These are phyloP conservation scores for Brachionus manjavacas DNA, from an alignment of 1,140 invertebrate genomes.

Conservation along the genomic window DNA sequence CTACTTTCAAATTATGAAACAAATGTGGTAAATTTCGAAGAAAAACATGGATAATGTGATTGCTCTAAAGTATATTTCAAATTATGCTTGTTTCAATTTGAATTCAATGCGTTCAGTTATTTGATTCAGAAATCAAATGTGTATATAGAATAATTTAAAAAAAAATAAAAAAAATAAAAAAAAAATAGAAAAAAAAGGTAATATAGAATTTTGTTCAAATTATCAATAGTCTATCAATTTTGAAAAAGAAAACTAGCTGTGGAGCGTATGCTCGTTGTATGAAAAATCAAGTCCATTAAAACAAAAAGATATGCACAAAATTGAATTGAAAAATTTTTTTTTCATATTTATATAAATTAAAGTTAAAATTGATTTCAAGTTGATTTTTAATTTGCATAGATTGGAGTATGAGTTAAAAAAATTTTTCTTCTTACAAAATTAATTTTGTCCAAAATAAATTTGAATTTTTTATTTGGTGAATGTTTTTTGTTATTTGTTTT, in stretches of 20 bases:
- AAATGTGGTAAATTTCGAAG: neutral
- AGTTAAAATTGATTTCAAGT: neutral
- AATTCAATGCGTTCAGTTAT: neutral
- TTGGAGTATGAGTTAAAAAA: neutral
- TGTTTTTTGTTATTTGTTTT: neutral
- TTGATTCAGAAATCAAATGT: neutral
- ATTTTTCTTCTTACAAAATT: neutral
- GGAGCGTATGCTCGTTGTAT: neutral
- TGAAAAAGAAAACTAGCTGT: neutral
- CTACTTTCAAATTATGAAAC: neutral
- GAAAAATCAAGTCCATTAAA: neutral
- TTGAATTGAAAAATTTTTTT: neutral
- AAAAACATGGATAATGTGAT: conserved; percentile 4
- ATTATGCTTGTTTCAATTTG: neutral
- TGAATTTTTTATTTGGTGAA: too few relatives aligned
- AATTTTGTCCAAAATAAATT: neutral
- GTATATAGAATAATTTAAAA: neutral
- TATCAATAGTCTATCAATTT: neutral
- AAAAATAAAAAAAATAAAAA: neutral
- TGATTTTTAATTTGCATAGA: neutral
- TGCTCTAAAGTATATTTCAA: neutral
- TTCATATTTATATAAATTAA: neutral
- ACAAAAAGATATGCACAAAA: neutral
- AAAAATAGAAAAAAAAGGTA: neutral
- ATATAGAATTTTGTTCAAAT: neutral